These are phyloP conservation scores for Cisticola juncidis DNA, from an alignment of 2,113 vertebrate genomes.

Conservation along the genomic window DNA sequence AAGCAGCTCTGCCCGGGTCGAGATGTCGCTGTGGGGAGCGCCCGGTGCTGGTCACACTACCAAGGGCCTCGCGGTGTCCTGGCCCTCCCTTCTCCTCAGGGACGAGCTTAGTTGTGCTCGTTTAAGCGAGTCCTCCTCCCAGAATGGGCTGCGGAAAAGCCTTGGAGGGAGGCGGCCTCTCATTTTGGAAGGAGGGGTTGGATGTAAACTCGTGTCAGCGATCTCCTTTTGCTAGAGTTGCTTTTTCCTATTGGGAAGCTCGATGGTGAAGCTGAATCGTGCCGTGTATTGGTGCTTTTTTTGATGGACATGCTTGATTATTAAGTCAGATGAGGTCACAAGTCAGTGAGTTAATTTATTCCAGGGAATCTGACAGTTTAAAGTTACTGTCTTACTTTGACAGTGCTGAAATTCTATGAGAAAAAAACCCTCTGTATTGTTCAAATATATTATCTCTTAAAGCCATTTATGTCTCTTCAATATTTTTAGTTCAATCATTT, in stretches of 20 bases:
- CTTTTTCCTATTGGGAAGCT: background rate
- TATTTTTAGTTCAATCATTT: background rate
- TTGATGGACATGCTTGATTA: rapidly evolving
- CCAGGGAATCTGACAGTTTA: background rate
- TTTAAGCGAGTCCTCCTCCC: rapidly evolving
- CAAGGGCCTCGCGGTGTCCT: background rate
- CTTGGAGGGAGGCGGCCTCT: background rate
- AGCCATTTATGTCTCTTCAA: background rate
- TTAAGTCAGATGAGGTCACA: background rate
- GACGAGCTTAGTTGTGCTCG: rapidly evolving
- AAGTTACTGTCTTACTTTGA: background rate
- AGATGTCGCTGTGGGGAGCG: background rate
- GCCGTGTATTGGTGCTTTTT: background rate
- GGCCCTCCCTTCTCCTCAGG: background rate
- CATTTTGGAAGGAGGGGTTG: background rate
- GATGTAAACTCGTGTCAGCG: rapidly evolving
- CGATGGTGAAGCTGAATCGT: background rate
- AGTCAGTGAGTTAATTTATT: background rate
- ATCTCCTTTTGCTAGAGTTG: background rate
- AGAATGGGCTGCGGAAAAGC: background rate
- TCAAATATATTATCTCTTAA: background rate
- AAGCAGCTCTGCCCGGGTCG: too few species aligned
- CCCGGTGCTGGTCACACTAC: rapidly evolving
- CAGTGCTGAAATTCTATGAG: background rate
- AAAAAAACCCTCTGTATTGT: rapidly evolving